Percentiles rank a stretch among this genome's conserved stretches.
phyloP scores from a whole-genome alignment of 1,140 invertebrate genomes.

The Ectropis grisescens region DNA sequence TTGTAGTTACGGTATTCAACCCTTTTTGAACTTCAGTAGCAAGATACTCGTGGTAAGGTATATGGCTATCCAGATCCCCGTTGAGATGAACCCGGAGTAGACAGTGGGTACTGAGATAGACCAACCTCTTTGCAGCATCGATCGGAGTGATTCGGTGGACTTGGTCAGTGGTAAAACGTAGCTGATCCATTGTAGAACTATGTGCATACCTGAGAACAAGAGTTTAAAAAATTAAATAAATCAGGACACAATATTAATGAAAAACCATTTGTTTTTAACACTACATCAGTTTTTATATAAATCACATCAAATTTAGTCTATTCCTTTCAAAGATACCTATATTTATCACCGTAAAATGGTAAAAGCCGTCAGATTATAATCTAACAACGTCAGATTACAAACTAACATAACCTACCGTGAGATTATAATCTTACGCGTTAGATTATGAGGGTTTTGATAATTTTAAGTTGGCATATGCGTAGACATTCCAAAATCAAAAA shows the following conservation, averaged over 20 bases:
- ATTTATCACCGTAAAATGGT: no score
- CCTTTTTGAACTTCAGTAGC: constrained; percentile 87
- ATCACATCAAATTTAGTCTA: no score
- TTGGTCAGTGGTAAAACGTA: constrained; percentile 90
- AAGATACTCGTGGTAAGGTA: constrained; percentile 85
- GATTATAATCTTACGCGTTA: constrained; percentile 48
- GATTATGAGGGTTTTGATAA: not conserved
- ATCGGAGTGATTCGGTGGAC: constrained; percentile 91
- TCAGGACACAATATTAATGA: no score
- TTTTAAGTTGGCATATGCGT: no score
- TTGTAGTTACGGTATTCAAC: constrained; percentile 57
- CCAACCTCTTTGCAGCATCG: constrained; percentile 92
- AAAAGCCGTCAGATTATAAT: no score
- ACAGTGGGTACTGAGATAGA: constrained; percentile 80
- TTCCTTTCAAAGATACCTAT: not conserved
- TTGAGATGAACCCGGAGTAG: constrained; percentile 89
- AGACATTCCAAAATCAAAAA: no score
- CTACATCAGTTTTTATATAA: no score
- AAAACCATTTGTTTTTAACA: no score
- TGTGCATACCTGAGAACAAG: constrained; percentile 76
- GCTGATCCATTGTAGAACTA: constrained; percentile 82
- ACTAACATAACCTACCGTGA: no score
- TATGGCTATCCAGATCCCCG: constrained; percentile 85
- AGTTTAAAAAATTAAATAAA: not conserved
- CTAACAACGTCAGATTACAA: no score